Evolutionary conservation across 2,888 invertebrate genomes (phyloP), one percentile per base, ranked within the genome.

Genomic region (Mycalesis mineus): DNA sequence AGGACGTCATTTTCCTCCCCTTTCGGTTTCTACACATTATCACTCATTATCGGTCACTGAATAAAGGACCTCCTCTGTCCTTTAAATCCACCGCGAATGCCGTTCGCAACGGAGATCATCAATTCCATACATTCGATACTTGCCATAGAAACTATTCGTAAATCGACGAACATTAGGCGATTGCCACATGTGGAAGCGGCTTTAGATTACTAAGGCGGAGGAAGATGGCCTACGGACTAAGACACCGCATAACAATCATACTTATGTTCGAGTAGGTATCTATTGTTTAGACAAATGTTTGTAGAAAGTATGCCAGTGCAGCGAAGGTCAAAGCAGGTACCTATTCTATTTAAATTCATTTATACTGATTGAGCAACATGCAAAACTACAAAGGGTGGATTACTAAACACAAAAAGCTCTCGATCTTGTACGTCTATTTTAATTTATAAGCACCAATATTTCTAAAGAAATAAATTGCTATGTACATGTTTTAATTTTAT

Each of bases 231-330:
- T 33, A 11, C 33, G 8, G 4, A 45, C 11, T 13, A 45, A 13
- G 29, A 29, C 29, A 11, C 40, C 8, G 8, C 22, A 45, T 28
- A 29, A 29, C 45, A 45, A 45, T 13, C n/a, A n/a, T n/a, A n/a
- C n/a, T n/a, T n/a, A n/a, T n/a, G n/a, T n/a, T n/a, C n/a, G n/a
- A 45, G 3, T 22, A 4, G 5, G 22, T 22, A n/a, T 7, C 45
- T 45, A 45, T 45, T 45, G 45, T 45, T 28, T 13, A 29, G 28
- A 11, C 6, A 17, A 48, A 13, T 48, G 36, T 48, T 48, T 36
- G 15, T 36, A 14, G 69, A 74, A 74, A 74, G 70, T 73, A 68
- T 71, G 71, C 65, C 72, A 68, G 62, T 67, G 65, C 57, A 68
- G 57, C 58, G 65, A 62, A 60, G 64, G 60, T 56, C 63, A 45